phyloP scores from a whole-genome alignment of 2,888 invertebrate genomes.

The Euplagia quadripunctaria region DNA sequence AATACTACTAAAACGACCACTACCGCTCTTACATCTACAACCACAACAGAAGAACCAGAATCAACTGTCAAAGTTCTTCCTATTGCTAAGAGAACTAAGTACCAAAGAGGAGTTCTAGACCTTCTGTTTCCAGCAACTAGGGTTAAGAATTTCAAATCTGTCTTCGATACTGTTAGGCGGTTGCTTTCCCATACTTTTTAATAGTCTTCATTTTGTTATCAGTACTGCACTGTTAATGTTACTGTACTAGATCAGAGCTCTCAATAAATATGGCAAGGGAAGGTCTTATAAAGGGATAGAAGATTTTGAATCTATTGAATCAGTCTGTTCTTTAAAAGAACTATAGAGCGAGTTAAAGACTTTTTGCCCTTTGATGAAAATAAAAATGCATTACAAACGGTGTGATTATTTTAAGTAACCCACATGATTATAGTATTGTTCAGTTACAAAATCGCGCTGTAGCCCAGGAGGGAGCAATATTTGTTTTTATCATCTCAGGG shows the following conservation, averaged over 20 bases:
- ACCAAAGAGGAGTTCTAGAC: slow-evolving; percentile 71
- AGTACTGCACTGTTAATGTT: neutral
- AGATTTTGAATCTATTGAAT: neutral
- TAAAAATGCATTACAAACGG: neutral
- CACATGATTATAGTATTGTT: no score
- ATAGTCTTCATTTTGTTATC: neutral
- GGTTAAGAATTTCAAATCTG: slow-evolving; percentile 68
- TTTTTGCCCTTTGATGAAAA: neutral
- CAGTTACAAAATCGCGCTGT: no score
- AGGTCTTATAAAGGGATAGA: neutral
- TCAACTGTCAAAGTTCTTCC: slow-evolving; percentile 52
- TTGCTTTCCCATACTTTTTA: slow-evolving; percentile 71
- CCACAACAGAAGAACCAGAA: slow-evolving; percentile 15
- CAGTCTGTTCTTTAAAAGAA: neutral
- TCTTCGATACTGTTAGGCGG: slow-evolving; percentile 66
- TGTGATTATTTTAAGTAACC: no score
- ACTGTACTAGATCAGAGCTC: neutral
- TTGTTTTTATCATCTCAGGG: no score
- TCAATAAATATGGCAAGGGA: neutral
- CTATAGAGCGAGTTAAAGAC: neutral
- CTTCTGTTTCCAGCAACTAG: slow-evolving; percentile 70
- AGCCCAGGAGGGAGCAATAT: no score
- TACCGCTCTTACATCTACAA: neutral
- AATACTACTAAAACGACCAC: neutral
- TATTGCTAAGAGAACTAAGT: slow-evolving; percentile 41